phyloP scores from a whole-genome alignment of 2,113 vertebrate species.

The Pelodiscus sinensis region DNA sequence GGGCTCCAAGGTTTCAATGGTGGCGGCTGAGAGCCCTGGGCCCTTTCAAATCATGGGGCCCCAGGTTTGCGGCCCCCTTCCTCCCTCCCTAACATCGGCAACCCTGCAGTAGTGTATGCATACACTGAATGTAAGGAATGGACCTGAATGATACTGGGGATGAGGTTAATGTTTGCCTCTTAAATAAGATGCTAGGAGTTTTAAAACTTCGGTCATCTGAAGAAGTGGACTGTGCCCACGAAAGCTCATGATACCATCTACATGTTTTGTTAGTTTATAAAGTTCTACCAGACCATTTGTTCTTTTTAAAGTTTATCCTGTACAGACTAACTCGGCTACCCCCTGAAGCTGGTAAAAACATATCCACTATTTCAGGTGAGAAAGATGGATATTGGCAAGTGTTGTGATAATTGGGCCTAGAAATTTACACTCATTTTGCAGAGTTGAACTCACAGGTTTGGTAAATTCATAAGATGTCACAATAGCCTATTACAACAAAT shows the following conservation, averaged over 20 bases:
- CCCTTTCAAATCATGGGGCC: no score
- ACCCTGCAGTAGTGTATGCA: not conserved
- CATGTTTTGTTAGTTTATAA: no score
- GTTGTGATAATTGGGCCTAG: not conserved
- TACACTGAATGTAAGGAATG: not conserved
- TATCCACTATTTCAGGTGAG: not conserved
- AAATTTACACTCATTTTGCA: not conserved
- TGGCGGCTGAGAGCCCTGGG: no score
- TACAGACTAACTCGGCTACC: no score
- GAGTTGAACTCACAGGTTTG: not conserved
- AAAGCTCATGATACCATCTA: no score
- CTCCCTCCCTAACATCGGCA: no score
- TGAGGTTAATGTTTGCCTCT: not conserved
- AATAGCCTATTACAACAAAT: not conserved
- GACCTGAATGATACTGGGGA: not conserved
- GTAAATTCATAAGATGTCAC: not conserved
- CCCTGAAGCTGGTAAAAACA: not conserved
- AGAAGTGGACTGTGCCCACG: no score
- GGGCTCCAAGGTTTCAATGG: no score
- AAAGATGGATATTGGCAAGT: not conserved
- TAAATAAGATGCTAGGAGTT: not conserved
- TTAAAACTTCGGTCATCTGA: no score
- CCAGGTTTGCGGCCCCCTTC: no score
- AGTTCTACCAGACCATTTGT: no score
- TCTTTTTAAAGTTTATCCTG: no score